phyloP scores from a whole-genome alignment of 2,888 invertebrate species.

The Hypomecis punctinalis region DNA sequence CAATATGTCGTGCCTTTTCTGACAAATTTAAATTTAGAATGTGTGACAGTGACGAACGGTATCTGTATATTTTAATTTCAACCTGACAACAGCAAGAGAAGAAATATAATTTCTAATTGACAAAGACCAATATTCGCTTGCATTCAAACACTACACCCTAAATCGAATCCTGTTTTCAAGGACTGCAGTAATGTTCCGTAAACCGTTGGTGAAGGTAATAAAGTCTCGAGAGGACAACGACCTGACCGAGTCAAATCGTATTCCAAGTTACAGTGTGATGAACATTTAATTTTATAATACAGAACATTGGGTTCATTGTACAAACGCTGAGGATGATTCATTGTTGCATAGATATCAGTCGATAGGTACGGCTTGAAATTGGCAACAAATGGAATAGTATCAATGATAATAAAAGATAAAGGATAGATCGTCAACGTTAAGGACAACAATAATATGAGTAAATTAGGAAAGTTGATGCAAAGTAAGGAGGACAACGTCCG shows the following conservation, averaged over 20 bases:
- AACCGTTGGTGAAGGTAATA: conserved; percentile 78
- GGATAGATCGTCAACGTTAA: conserved; percentile 22
- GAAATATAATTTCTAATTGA: conserved; percentile 11
- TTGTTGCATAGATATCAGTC: conserved; percentile 66
- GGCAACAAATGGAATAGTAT: conserved; percentile 47
- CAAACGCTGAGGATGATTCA: conserved; percentile 64
- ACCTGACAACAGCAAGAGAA: conserved; percentile 20
- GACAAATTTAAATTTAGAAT: conserved; percentile 40
- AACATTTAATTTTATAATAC: conserved; percentile 76
- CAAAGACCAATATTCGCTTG: conserved; percentile 37
- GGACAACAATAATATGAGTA: conserved; percentile 34
- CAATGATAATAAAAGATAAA: conserved; percentile 36
- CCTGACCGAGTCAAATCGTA: conserved; percentile 77
- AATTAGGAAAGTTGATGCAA: conserved; percentile 47
- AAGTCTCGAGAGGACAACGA: conserved; percentile 78
- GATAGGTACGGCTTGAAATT: conserved; percentile 51
- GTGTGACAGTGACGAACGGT: conserved; percentile 44
- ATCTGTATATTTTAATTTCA: conserved; percentile 34
- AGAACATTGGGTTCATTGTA: conserved; percentile 69
- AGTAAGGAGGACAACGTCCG: conserved; percentile 73
- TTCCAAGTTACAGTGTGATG: conserved; percentile 70
- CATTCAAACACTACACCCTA: conserved; percentile 40
- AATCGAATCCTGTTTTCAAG: conserved; percentile 75
- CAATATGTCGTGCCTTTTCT: conserved; percentile 42
- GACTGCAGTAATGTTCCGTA: conserved; percentile 75